Base-by-base conservation (phyloP, 2,888 invertebrate genomes). In the Chymomyza procnemis region DNA sequence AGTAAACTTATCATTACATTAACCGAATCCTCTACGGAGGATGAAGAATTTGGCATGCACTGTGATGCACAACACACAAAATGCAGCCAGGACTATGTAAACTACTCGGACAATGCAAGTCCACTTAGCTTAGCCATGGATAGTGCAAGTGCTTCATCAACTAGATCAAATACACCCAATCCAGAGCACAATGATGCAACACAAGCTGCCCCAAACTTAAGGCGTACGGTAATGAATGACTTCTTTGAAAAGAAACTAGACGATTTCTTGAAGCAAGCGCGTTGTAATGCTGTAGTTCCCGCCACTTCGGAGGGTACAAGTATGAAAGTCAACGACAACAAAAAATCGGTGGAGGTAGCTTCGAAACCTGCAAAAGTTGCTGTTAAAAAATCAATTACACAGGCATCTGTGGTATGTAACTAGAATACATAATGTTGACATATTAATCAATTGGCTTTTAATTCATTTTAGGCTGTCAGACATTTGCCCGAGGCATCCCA, bases 401-500 rank as follows among this genome's bases (percentile, higher is more conserved):
- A 61, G 41, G 88, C 90, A 5, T 88, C 89, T 9, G 73, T 85
- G 81, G 90, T 90, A 75, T 73, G 89, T 86, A 34, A n/a, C n/a
- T n/a, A n/a, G n/a, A n/a, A n/a, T n/a, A n/a, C n/a, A n/a, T n/a
- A n/a, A n/a, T 57, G 5, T 26, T 26, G 26, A 22, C 8, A 6
- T 8, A 19, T 18, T 64, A 61, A 41, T 67, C 55, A 47, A 69
- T 47, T 30, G 18, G 55, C 2, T 19, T 22, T 12, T 60, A 57
- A 2, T 46, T 41, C 1, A 54, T 57, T 66, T 6, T 64, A 91
- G 91, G 90, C 90, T 62, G 91, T 91, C 30, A 83, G 89, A 4
- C 91, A 91, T 81, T 80, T 91, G 56, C 90, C 91, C 1, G 82
- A 82, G 46, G 88, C 90, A 4, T 89, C 91, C 0, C 91, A 91